These are phyloP conservation scores for Coendou prehensilis DNA, from an alignment of 2,797 vertebrate genomes.

Conservation along the genomic window DNA sequence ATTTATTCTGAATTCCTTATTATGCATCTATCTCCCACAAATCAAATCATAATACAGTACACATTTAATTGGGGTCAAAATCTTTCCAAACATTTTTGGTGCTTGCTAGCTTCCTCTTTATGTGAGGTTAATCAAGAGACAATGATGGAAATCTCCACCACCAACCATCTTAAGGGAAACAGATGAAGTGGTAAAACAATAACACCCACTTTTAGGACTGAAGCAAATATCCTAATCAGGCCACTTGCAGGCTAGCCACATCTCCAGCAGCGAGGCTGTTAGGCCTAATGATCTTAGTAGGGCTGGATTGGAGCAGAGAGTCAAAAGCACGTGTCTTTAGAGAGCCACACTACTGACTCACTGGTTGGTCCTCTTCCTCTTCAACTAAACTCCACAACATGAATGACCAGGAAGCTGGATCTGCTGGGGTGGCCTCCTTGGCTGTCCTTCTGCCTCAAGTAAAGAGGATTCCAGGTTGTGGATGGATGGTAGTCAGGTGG, in stretches of 20 bases:
- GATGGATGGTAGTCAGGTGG: not conserved
- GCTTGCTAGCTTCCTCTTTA: conserved; percentile 62
- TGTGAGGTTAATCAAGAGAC: conserved; percentile 68
- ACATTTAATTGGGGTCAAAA: conserved; percentile 67
- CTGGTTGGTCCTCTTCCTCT: conserved; percentile 51
- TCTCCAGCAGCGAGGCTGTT: conserved; percentile 60
- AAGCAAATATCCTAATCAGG: conserved; percentile 63
- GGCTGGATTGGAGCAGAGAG: conserved; percentile 24
- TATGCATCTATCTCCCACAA: conserved; percentile 50
- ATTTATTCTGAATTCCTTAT: conserved; percentile 68
- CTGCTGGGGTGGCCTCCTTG: not conserved
- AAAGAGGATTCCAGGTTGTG: not conserved
- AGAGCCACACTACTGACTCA: conserved; percentile 51
- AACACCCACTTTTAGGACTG: conserved; percentile 42
- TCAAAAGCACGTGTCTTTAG: conserved; percentile 29
- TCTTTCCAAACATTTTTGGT: conserved; percentile 73
- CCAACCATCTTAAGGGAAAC: conserved; percentile 63
- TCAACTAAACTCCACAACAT: not conserved
- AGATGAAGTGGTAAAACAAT: conserved; percentile 77
- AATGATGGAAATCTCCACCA: conserved; percentile 59
- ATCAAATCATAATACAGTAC: conserved; percentile 53
- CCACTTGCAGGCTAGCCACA: not conserved
- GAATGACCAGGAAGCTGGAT: not conserved
- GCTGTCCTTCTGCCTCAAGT: not conserved
- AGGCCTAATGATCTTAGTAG: conserved; percentile 30